These are phyloP conservation scores for Platichthys stellatus DNA, from an alignment of 2,113 vertebrate genomes.

Conservation along the genomic window DNA sequence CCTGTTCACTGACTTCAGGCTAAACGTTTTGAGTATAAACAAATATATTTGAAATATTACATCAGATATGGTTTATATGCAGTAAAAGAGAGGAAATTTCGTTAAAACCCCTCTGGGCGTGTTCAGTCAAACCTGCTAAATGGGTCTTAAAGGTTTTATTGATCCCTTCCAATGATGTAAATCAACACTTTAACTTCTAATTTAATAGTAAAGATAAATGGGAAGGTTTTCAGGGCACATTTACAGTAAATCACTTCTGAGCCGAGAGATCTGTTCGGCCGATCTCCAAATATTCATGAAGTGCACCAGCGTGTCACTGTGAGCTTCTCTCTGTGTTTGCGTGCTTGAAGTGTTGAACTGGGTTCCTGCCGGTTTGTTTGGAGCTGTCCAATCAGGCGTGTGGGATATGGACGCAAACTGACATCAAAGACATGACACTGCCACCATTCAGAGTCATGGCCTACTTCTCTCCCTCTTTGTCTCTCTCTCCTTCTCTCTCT, in stretches of 20 bases:
- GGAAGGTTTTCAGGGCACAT: slow-evolving; percentile 15
- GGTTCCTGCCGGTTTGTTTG: slow-evolving; percentile 64
- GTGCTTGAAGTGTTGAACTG: slow-evolving; percentile 58
- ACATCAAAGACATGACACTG: slow-evolving; percentile 78
- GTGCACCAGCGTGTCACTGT: slow-evolving; percentile 29
- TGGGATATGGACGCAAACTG: slow-evolving; percentile 60
- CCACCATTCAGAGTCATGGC: slow-evolving; percentile 76
- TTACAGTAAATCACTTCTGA: slow-evolving; percentile 16
- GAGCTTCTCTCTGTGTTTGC: slow-evolving; percentile 52
- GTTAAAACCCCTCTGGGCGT: slow-evolving; percentile 10
- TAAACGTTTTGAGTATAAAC: slow-evolving; percentile 58
- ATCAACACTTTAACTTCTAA: background rate
- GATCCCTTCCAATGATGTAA: background rate
- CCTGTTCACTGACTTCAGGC: slow-evolving; percentile 51
- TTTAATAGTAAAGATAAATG: background rate
- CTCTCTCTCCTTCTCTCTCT: slow-evolving; percentile 9
- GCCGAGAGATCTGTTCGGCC: slow-evolving; percentile 13
- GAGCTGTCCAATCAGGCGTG: slow-evolving; percentile 69
- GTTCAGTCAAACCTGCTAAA: slow-evolving; percentile 24
- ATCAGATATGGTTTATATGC: slow-evolving; percentile 20
- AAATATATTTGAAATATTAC: slow-evolving; percentile 35
- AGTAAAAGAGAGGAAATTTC: background rate
- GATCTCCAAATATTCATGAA: slow-evolving; percentile 26
- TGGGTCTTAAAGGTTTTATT: slow-evolving; percentile 12
- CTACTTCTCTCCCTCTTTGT: slow-evolving; percentile 63